Evolutionary conservation across 2,113 vertebrate genomes (phyloP).

Genomic region (Damaliscus lunatus): DNA sequence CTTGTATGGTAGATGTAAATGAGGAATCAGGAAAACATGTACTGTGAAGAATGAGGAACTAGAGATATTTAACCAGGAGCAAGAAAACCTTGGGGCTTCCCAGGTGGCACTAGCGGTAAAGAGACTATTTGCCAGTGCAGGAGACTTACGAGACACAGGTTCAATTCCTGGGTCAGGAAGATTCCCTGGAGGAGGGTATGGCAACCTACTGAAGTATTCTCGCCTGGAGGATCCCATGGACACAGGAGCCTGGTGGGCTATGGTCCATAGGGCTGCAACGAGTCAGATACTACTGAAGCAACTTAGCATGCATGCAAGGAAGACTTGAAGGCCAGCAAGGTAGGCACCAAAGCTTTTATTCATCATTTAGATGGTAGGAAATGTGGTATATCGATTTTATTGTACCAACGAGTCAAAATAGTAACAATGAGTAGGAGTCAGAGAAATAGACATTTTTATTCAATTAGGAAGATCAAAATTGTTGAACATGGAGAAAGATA

Average conservation of each 20-base stretch:
- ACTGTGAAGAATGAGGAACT: neutral
- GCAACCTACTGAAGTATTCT: neutral
- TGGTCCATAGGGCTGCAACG: neutral
- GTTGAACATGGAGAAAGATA: neutral
- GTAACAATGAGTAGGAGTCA: neutral
- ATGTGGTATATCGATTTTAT: neutral
- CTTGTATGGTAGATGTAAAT: neutral
- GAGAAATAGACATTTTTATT: neutral
- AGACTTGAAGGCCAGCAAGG: neutral
- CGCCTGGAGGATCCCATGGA: neutral
- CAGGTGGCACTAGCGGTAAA: neutral
- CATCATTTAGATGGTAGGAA: neutral
- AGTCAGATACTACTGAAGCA: neutral
- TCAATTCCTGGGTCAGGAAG: neutral
- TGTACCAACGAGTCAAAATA: neutral
- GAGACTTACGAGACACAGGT: neutral
- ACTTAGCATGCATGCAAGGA: neutral
- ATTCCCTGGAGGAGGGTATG: neutral
- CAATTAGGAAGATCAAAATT: neutral
- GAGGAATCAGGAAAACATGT: neutral
- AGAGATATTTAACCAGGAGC: neutral
- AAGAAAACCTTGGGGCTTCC: neutral
- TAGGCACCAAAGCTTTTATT: neutral
- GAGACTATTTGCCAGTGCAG: neutral
- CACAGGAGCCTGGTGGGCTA: neutral